Evolutionary conservation across 2,797 vertebrate genomes (phyloP).

Genomic region (Loriculus beryllinus): DNA sequence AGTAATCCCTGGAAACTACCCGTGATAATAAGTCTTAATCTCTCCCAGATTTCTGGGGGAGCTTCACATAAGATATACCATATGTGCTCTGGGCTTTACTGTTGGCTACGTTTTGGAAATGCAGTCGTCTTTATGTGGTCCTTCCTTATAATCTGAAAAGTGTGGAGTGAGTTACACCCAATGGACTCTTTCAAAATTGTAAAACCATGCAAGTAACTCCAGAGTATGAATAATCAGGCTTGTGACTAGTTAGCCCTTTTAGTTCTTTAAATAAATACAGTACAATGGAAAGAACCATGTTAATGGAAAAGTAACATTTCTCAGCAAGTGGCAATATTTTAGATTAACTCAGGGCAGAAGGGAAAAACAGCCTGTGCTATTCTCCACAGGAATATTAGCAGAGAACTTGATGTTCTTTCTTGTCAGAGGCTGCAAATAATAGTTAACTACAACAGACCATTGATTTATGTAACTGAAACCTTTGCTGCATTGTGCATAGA

Average conservation of each 20-base stretch:
- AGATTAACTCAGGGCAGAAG: not conserved
- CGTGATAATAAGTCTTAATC: not conserved
- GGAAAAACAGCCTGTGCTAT: not conserved
- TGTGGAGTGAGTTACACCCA: not conserved
- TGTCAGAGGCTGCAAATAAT: slow-evolving; percentile 7
- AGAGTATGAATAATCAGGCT: not conserved
- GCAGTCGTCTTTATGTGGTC: not conserved
- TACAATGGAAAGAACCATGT: not conserved
- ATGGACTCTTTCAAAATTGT: not conserved
- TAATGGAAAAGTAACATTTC: not conserved
- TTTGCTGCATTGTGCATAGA: not conserved
- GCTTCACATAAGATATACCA: not conserved
- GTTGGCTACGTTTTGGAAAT: not conserved
- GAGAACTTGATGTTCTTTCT: slow-evolving; percentile 50
- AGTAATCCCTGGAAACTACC: not conserved
- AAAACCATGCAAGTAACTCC: not conserved
- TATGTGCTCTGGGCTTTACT: not conserved
- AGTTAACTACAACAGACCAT: not conserved
- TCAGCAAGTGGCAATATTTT: not conserved
- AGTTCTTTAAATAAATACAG: not conserved
- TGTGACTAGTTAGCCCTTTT: not conserved
- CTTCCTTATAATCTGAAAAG: not conserved
- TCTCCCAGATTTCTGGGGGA: not conserved
- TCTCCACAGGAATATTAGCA: not conserved
- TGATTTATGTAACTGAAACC: slow-evolving; percentile 50